These are phyloP conservation scores for Neodiprion lecontei DNA, from an alignment of 1,140 invertebrate species.

Conservation along the genomic window DNA sequence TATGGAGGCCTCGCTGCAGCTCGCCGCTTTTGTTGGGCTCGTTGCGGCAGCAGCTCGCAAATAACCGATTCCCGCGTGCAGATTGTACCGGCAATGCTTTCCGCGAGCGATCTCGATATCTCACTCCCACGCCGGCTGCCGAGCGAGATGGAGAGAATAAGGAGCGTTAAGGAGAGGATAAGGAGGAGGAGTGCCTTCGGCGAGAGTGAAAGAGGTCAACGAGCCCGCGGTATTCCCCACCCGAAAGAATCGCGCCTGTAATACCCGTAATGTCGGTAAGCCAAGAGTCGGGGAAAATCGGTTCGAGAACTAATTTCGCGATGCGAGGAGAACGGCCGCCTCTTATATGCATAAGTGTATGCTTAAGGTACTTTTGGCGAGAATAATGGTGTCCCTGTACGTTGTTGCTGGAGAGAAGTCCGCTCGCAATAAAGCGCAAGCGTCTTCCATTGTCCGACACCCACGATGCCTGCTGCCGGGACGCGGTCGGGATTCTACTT, in stretches of 20 bases:
- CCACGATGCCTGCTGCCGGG: background rate
- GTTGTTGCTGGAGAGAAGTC: background rate
- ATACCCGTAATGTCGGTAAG: background rate
- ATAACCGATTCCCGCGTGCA: background rate
- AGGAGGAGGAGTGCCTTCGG: too few relatives aligned
- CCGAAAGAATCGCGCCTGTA: background rate
- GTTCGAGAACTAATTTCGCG: background rate
- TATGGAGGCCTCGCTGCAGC: background rate
- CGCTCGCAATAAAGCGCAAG: background rate
- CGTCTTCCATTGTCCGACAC: background rate
- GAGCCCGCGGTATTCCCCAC: too few relatives aligned
- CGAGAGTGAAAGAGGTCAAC: too few relatives aligned
- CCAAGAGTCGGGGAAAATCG: background rate
- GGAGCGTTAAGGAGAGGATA: too few relatives aligned
- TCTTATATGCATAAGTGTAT: too few relatives aligned
- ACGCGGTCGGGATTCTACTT: background rate
- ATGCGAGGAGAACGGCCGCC: background rate
- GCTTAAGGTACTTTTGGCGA: background rate
- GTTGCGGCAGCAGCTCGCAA: background rate
- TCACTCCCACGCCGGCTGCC: background rate
- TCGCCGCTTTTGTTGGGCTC: background rate
- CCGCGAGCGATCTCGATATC: constrained; percentile 4
- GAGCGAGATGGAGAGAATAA: too few relatives aligned
- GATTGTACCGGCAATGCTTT: background rate
- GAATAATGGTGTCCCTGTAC: background rate